A percentile compares a stretch with the other conserved stretches of the same genome.
phyloP scores from a whole-genome alignment of 2,888 invertebrate genomes.

The Autographa gamma region DNA sequence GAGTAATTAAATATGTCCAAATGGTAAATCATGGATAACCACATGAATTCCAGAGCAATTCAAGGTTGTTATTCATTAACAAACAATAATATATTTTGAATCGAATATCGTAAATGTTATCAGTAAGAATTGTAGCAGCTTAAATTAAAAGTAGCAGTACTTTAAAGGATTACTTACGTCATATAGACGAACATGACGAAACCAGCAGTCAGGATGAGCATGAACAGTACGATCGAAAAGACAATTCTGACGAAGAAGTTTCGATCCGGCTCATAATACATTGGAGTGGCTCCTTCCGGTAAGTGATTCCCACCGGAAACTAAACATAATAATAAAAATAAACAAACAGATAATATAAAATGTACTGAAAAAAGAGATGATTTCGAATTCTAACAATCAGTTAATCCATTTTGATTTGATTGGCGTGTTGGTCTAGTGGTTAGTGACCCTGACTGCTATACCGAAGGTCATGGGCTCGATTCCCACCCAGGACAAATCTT shows the following conservation, averaged over 20 bases:
- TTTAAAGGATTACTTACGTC: slow-evolving; percentile 43
- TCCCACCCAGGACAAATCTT: too few species aligned
- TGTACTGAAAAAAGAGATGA: too few species aligned
- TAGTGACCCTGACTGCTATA: too few species aligned
- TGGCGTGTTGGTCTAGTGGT: too few species aligned
- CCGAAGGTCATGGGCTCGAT: too few species aligned
- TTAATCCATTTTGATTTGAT: too few species aligned
- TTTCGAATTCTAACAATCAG: too few species aligned
- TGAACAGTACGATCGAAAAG: slow-evolving; percentile 45
- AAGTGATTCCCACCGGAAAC: background rate
- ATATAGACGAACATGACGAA: slow-evolving; percentile 31
- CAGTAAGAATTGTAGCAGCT: background rate
- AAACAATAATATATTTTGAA: too few species aligned
- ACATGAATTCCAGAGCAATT: too few species aligned
- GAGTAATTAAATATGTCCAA: too few species aligned
- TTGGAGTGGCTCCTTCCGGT: background rate
- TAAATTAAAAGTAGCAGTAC: background rate
- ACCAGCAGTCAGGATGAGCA: slow-evolving; percentile 29
- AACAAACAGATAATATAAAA: background rate
- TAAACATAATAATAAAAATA: background rate
- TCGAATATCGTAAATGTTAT: background rate
- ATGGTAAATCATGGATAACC: too few species aligned
- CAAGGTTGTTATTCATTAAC: too few species aligned
- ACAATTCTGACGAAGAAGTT: slow-evolving; percentile 50
- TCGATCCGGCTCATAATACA: slow-evolving; percentile 14